Base-by-base conservation (phyloP, 2,113 vertebrate species). In the Macrotus californicus region DNA sequence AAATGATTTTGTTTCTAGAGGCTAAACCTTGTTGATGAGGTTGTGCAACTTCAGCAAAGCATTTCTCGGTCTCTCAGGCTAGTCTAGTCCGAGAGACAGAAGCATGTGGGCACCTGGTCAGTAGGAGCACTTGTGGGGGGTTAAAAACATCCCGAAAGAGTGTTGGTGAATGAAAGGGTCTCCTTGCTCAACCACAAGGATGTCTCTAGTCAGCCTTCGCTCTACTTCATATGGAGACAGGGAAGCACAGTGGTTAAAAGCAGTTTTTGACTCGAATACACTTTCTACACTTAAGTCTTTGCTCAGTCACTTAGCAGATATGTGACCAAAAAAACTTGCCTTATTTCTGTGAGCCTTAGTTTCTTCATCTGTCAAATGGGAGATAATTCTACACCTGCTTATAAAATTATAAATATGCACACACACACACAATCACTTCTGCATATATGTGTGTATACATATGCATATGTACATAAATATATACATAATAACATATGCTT, bases 51-150 rank as follows among this genome's bases (percentile, higher is more conserved):
- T 64, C 43, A 46, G 36, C 15, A 48, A 92, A 56, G n/a, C 3
- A 0, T 43, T 59, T 73, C 26, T 34, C 73, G 54, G 52, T 10
- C 41, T 79, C 21, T 64, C 13, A 19, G 26, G 0, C 5, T 7
- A 8, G 11, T 12, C 31, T 3, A 2, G 16, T 21, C 13, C 64
- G 22, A 12, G 5, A 39, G 48, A 39, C 11, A 31, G 31, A 80
- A 41, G 13, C 22, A 16, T 0, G 2, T 10, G 54, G 79, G 36
- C 48, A 69, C 1, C 1, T 2, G 0, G 11, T 43, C 15, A 2
- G 31, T 29, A 39, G n/a, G 43, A 59, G 67, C 4, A 13, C 21
- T 21, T 70, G 7, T 1, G 8, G 12, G 9, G 48, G 41, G 3
- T 7, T 34, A 8, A 50, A 29, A 6, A 7, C 1, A 9, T 1